Conservation (phyloP, 2,888 invertebrate species). For the Leuctra nigra region DNA sequence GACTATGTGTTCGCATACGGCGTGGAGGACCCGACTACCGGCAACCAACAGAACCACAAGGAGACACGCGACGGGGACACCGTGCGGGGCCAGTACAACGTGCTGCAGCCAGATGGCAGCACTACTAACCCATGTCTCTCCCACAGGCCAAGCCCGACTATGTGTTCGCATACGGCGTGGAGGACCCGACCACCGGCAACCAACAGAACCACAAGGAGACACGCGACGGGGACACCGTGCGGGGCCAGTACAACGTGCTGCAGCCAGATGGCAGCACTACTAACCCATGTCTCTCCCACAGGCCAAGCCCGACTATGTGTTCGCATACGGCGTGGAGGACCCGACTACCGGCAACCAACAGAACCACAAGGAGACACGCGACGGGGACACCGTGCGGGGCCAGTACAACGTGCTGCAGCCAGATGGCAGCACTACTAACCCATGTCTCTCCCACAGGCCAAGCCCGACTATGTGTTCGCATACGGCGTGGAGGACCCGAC, state of each 20-base stretch:
- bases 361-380: constrained; percentile 62
- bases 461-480: constrained; percentile 67
- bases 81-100: constrained; percentile 63
- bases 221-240: constrained; percentile 63
- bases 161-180: constrained; percentile 67
- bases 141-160: constrained; percentile 72
- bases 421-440: constrained; percentile 59
- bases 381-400: constrained; percentile 64
- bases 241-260: constrained; percentile 64
- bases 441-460: constrained; percentile 51
- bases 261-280: constrained; percentile 69
- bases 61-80: constrained; percentile 66
- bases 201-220: constrained; percentile 65
- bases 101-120: constrained; percentile 69
- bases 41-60: constrained; percentile 65
- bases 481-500: constrained; percentile 70
- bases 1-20: constrained; percentile 71
- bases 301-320: constrained; percentile 70
- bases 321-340: constrained; percentile 70
- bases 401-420: constrained; percentile 68
- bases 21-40: constrained; percentile 64
- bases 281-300: too few relatives aligned
- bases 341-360: constrained; percentile 65
- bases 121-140: too few relatives aligned
- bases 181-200: constrained; percentile 65